A percentile compares a stretch with the other conserved stretches of the same genome.
These are phyloP conservation scores for Cataglyphis albicans DNA, from an alignment of 2,888 invertebrate genomes.

Conservation along the genomic window DNA sequence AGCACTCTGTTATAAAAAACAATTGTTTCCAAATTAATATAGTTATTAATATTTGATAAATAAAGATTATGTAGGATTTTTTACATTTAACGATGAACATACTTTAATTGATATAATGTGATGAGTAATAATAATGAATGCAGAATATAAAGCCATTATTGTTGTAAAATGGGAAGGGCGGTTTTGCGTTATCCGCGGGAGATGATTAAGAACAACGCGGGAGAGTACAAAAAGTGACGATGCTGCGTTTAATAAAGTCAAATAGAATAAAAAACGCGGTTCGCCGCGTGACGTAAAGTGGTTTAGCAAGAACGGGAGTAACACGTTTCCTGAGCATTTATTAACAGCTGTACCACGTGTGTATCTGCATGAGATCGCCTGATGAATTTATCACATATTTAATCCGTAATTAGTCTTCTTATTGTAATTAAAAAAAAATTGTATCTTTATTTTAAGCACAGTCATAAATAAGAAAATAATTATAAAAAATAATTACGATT, in stretches of 20 bases:
- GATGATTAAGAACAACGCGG: slow-evolving; percentile 55
- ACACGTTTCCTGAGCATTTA: slow-evolving; percentile 63
- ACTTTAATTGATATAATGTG: background rate
- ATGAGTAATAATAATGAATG: background rate
- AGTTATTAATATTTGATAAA: too few species aligned
- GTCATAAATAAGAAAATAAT: background rate
- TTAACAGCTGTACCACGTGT: slow-evolving; percentile 75
- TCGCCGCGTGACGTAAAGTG: slow-evolving; percentile 61
- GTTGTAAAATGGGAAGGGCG: background rate
- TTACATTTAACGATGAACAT: background rate
- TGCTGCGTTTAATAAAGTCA: slow-evolving; percentile 67
- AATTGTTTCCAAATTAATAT: background rate
- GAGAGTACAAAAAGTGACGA: slow-evolving; percentile 68
- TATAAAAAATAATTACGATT: background rate
- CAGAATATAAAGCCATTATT: background rate
- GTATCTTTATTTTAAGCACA: slow-evolving; percentile 3
- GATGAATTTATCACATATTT: slow-evolving; percentile 63
- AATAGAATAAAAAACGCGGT: slow-evolving; percentile 63
- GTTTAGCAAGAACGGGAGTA: slow-evolving; percentile 69
- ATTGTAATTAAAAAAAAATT: slow-evolving; percentile 27
- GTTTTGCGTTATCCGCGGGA: slow-evolving; percentile 11
- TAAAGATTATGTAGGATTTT: background rate
- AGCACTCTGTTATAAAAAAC: background rate
- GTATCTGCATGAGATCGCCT: slow-evolving; percentile 54
- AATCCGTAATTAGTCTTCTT: slow-evolving; percentile 68